Evolutionary conservation across 2,797 vertebrate species (phyloP).

Genomic region (Pangasius mekongensis): DNA sequence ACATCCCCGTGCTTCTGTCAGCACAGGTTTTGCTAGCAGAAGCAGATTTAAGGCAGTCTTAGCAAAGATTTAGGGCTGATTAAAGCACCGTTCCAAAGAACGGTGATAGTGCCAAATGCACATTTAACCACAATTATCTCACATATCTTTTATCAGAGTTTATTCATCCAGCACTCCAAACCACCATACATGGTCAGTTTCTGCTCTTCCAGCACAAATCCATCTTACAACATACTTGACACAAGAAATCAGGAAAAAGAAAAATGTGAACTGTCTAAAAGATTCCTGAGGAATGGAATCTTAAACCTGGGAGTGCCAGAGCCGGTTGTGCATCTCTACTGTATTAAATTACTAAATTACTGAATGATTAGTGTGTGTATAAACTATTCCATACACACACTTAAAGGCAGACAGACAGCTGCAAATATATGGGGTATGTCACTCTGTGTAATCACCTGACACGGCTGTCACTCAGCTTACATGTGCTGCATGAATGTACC

Average conservation of each 20-base stretch:
- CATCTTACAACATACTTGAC: background rate
- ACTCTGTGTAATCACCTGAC: background rate
- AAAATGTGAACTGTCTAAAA: background rate
- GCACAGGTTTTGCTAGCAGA: slow-evolving; percentile 34
- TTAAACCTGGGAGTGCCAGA: background rate
- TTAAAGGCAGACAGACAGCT: background rate
- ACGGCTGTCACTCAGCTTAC: background rate
- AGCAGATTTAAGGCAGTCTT: slow-evolving; percentile 39
- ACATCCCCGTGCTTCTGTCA: background rate
- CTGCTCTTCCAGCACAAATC: background rate
- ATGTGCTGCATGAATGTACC: background rate
- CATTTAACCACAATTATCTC: slow-evolving; percentile 11
- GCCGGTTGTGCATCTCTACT: background rate
- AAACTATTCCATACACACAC: background rate
- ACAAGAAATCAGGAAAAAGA: background rate
- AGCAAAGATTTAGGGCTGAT: slow-evolving; percentile 6
- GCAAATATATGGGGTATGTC: background rate
- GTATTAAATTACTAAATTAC: background rate
- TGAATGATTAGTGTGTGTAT: background rate
- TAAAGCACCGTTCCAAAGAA: background rate
- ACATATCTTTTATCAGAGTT: background rate
- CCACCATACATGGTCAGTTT: background rate
- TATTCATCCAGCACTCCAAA: background rate
- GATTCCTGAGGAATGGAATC: background rate
- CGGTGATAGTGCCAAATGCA: background rate